Evolutionary conservation across 2,113 vertebrate genomes (phyloP), one percentile per base, ranked within the genome.

Genomic region (Dromaius novaehollandiae): DNA sequence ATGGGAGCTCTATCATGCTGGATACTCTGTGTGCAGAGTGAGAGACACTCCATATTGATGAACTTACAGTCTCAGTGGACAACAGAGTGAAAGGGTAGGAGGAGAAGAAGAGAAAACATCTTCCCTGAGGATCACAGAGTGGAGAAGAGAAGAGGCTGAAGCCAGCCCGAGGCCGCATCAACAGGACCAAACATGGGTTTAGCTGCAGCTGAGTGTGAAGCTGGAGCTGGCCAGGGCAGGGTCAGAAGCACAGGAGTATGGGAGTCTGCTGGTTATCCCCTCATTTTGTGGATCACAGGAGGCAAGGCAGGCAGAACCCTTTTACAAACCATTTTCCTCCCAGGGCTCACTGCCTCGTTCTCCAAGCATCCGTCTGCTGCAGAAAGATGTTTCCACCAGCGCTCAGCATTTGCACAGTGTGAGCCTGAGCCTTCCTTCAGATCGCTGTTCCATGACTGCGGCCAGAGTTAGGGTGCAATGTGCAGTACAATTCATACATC

Each of bases 61-160:
- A n/a, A 26, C 8, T 32, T 32, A 15, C 5, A 42, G 58, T 34
- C 21, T 78, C 53, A 48, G 42, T 21, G 48, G 86, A n/a, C 1
- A 4, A 36, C 12, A 38, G 2, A 36, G 11, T 48, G 1, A 2
- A 76, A 46, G 32, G 8, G 24, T 56, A 15, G 32, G 34, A 82
- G 22, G 20, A 66, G 25, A 44, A 64, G 7, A 32, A 9, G 13
- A 40, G 36, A 21, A 90, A 68, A 73, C 2, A 11, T 58, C 13
- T 63, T n/a, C 13, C 11, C 30, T 0, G 0, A 73, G 58, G 13
- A 9, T 21, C 68, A 46, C 24, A 7, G 0, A 1, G 8, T 30
- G 34, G 24, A 89, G 28, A 20, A 93, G 60, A 65, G 51, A 25
- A 63, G 9, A 48, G 61, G 36, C 42, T 58, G 69, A 48, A 51